Base-by-base conservation (phyloP, 1,140 invertebrate species). In the Varroa destructor region DNA sequence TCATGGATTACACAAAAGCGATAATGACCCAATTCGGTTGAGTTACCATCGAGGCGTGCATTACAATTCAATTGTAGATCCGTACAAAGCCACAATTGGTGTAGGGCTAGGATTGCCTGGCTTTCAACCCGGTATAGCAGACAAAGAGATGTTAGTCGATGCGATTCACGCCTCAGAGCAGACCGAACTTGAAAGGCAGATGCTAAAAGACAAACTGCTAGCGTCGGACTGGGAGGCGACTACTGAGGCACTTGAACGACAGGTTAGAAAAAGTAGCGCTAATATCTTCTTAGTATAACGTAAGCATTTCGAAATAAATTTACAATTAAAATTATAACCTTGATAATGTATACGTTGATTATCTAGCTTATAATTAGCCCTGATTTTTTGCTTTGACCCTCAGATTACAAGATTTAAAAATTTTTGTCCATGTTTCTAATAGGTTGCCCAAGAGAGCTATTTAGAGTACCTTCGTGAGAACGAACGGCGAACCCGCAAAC, bases 201-300 rank as follows among this genome's bases (percentile, higher is more conserved):
- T 95, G 91, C 81, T 95, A 71, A 89, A 93, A 79, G 92, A 95
- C 78, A 95, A 94, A 80, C 79, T 95, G 43, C 85, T 87, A 78
- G 90, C 90, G 58, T 92, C 90, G 56, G 91, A 95, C 79, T 93
- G 90, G 89, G 90, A 95, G 79, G 88, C 90, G 12, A 95, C 92
- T 0, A 91, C 91, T 79, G 90, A 94, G 79, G 88, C 88, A 43
- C 89, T 95, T 71, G 88, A 91, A 77, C 89, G 93, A 80, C 90
- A 94, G 81, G 87, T 90, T 51, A 51, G 46, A 25, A 25, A 25
- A 25, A 25, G 25, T 25, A 25, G 25, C 25, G 25, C 25, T 25
- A 25, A 25, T 25, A 25, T 25, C 25, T 25, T 25, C 25, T 25
- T 25, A 25, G 25, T 25, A 25, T 25, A 25, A 25, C 25, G 25